Percentiles rank a stretch among this genome's conserved stretches.
Conservation (phyloP, 2,797 vertebrate genomes). For the Crenichthys baileyi region DNA sequence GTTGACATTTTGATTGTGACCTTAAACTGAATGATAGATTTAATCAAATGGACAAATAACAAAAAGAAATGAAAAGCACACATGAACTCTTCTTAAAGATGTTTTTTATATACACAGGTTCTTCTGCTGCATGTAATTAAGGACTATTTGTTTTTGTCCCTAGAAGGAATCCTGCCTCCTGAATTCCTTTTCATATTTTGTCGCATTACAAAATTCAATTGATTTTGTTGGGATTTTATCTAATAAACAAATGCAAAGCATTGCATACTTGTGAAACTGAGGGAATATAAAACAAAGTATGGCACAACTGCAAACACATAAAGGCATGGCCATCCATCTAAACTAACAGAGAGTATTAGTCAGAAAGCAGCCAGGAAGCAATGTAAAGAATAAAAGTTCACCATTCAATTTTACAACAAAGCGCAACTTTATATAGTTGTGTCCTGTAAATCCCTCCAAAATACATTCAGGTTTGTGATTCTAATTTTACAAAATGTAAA, state of each 20-base stretch:
- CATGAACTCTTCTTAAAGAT: neutral
- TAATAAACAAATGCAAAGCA: neutral
- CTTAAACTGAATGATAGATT: slow-evolving; percentile 50
- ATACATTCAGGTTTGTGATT: neutral
- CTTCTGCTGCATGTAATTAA: neutral
- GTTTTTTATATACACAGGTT: neutral
- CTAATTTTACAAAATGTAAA: neutral
- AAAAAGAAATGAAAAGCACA: neutral
- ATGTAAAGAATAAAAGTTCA: neutral
- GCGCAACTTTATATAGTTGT: neutral
- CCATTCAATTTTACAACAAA: neutral
- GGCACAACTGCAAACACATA: neutral
- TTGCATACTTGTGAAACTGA: neutral
- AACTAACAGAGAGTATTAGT: neutral
- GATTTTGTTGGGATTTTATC: neutral
- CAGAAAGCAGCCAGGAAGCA: neutral
- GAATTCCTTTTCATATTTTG: neutral
- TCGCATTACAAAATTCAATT: neutral
- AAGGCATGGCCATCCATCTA: neutral
- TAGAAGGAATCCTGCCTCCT: neutral
- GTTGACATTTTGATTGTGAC: slow-evolving; percentile 67
- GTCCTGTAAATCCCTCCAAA: neutral
- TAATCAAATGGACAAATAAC: slow-evolving; percentile 26
- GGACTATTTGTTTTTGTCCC: neutral
- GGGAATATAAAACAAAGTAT: neutral